Conservation (phyloP, 2,888 invertebrate genomes). For the Latheticus oryzae region DNA sequence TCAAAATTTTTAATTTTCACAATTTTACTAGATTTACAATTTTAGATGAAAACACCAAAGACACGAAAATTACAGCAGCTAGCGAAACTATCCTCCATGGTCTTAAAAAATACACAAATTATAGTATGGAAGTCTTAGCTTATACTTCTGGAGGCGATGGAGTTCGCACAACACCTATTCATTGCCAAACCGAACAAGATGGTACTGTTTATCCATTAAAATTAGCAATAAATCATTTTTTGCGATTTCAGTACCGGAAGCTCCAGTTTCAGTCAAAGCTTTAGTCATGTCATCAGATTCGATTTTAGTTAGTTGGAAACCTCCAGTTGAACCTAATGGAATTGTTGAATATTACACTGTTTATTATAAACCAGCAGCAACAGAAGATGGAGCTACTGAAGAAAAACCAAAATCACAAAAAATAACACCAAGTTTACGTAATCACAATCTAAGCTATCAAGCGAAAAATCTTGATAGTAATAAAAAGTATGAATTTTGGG, state of each 20-base stretch:
- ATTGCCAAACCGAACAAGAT: conserved; percentile 96
- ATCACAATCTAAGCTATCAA: conserved; percentile 80
- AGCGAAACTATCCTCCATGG: conserved; percentile 94
- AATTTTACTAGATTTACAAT: conserved; percentile 31
- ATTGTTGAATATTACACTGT: conserved; percentile 93
- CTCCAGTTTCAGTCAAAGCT: conserved; percentile 93
- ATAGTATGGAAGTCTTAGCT: conserved; percentile 95
- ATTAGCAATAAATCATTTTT: conserved; percentile 15
- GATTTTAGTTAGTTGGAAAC: conserved; percentile 93
- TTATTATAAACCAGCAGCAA: conserved; percentile 75
- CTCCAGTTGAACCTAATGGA: conserved; percentile 93
- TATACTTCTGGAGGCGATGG: conserved; percentile 96
- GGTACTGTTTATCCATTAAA: conserved; percentile 70
- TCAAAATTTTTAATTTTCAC: background rate
- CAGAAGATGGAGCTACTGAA: conserved; percentile 51
- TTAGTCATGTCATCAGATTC: conserved; percentile 92
- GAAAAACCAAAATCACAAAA: conserved; percentile 78
- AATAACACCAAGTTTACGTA: conserved; percentile 79
- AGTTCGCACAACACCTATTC: conserved; percentile 86
- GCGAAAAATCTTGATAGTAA: conserved; percentile 85
- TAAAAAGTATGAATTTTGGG: conserved; percentile 92
- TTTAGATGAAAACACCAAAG: conserved; percentile 88
- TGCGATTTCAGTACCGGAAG: conserved; percentile 82
- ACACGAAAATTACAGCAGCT: conserved; percentile 91
- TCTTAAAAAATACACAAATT: conserved; percentile 94